Percentiles rank a stretch among this genome's conserved stretches.
Evolutionary conservation across 2,797 vertebrate genomes (phyloP).

Genomic region (Gobionotothen gibberifrons): DNA sequence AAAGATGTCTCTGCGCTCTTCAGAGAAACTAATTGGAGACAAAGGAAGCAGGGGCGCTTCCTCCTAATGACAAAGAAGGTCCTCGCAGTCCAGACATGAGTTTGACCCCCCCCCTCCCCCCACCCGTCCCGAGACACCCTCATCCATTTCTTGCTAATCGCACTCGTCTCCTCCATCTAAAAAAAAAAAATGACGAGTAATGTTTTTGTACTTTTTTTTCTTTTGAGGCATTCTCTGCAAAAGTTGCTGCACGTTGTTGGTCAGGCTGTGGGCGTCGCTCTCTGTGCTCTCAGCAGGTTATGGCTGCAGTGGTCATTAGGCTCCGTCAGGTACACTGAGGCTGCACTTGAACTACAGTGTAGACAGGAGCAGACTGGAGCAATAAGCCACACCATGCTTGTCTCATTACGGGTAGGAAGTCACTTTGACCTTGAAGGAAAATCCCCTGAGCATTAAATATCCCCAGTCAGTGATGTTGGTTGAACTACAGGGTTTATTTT

Average conservation of each 20-base stretch:
- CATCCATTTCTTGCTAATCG: conserved; percentile 54
- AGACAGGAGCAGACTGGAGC: conserved; percentile 54
- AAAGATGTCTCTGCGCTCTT: conserved; percentile 79
- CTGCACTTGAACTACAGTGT: conserved; percentile 36
- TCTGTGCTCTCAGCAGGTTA: conserved; percentile 64
- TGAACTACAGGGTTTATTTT: conserved; percentile 34
- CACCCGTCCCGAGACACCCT: conserved; percentile 56
- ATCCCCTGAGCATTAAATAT: conserved; percentile 24
- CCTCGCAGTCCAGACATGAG: conserved; percentile 71
- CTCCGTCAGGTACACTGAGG: conserved; percentile 47
- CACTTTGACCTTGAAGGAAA: conserved; percentile 50
- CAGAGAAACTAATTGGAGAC: conserved; percentile 87
- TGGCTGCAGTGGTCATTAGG: conserved; percentile 64
- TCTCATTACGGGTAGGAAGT: conserved; percentile 69
- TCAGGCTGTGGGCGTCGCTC: conserved; percentile 25
- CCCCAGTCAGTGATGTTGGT: conserved; percentile 33
- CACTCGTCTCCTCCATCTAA: conserved; percentile 34
- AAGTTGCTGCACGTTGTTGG: conserved; percentile 6
- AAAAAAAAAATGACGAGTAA: conserved; percentile 4
- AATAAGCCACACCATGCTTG: conserved; percentile 61
- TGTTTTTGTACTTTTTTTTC: conserved; percentile 13
- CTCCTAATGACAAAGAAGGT: conserved; percentile 85
- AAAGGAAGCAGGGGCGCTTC: conserved; percentile 77
- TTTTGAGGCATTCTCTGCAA: conserved; percentile 9
- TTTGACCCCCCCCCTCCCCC: conserved; percentile 56